Conservation (phyloP, 2,888 invertebrate genomes). For the Clepsis dumicolana region DNA sequence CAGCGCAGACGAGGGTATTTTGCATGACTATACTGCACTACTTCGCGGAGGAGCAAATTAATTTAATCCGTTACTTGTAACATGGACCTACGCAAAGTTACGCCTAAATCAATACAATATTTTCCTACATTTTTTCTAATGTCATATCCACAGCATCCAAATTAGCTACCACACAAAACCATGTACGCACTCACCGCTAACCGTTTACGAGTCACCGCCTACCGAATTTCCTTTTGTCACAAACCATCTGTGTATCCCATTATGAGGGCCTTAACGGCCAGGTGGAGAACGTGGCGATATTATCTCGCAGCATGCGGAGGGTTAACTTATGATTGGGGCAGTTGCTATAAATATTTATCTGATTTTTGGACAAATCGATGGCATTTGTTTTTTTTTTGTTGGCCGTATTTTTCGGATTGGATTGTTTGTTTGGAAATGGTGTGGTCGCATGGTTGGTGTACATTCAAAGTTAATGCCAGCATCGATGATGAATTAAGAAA, state of each 20-base stretch:
- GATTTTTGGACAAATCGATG: conserved; percentile 43
- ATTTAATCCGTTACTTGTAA: too few species aligned
- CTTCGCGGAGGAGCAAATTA: too few species aligned
- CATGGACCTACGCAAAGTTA: too few species aligned
- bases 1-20: too few species aligned
- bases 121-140: conserved; percentile 1
- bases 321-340: conserved; percentile 41
- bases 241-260: conserved; percentile 73
- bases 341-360: conserved; percentile 43
- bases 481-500: neutral
- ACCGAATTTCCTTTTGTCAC: conserved; percentile 79
- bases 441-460: neutral
- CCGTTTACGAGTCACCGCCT: conserved; percentile 80
- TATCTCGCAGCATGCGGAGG: conserved; percentile 33
- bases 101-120: neutral
- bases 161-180: conserved; percentile 53
- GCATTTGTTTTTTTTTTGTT: conserved; percentile 36
- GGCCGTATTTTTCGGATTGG: conserved; percentile 22
- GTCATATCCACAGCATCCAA: conserved; percentile 58
- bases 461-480: neutral
- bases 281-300: conserved; percentile 48
- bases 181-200: conserved; percentile 52
- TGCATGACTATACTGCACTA: too few species aligned
- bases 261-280: conserved; percentile 62
- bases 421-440: conserved; percentile 20